Base-by-base conservation (phyloP, 1,140 invertebrate species). In the Calycopis cecrops region DNA sequence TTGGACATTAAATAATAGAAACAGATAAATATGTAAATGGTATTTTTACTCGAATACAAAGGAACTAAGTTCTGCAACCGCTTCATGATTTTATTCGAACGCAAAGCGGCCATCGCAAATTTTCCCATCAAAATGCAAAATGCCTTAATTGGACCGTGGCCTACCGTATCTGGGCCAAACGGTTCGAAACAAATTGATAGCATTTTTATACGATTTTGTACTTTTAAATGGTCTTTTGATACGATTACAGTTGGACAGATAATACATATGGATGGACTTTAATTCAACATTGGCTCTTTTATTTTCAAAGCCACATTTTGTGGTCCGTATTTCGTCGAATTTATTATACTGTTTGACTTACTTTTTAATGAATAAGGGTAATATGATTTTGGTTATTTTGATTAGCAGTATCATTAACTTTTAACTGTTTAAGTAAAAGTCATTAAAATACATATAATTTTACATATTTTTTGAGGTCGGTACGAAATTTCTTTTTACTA, bases 111-210 rank as follows among this genome's bases (percentile, higher is more conserved):
- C 60, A 81, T 83, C 79, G 76, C 83, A 85, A 85, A 85, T 85
- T 85, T 77, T 66, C 64, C 78, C 67, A 83, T 83, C 78, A 83
- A 83, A 83, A 85, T 85, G 82, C 82, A 83, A 83, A 85, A 85
- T 82, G 78, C 73, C 73, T 85, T 85, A 85, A 85, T 85, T 85
- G 82, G 73, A 82, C 73, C 74, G 76, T 80, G 73, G 76, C 82
- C 79, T 79, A 71, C 64, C 56, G 71, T 75, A 81, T 83, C 69
- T 80, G 76, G 82, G 82, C 79, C 79, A 80, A 79, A 79, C 74
- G 79, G 69, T 79, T 85, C 76, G 72, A 75, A 73, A 79, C 76
- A 79, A 85, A 82, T 81, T 82, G 76, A 79, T 81, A 71, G 74
- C 73, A 74, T 69, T 79, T 80, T 76, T 79, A 70, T 65, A 38